Evolutionary conservation across 1,140 invertebrate genomes (phyloP).

Genomic region (Danaus plexippus): DNA sequence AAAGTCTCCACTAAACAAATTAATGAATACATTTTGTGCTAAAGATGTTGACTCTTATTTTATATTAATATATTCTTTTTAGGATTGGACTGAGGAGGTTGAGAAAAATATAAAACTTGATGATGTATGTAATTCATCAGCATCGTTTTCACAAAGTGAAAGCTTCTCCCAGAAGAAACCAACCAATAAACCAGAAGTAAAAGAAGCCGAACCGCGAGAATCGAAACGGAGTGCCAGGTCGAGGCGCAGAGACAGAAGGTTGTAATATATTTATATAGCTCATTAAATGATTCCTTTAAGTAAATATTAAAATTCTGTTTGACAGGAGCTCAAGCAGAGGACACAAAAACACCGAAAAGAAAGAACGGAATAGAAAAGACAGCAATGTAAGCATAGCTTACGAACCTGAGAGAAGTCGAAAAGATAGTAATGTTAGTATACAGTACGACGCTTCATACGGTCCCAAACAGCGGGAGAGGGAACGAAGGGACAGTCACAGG

Average conservation of each 20-base stretch:
- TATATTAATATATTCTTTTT: constrained; percentile 8
- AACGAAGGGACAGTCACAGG: constrained; percentile 56
- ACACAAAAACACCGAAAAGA: constrained; percentile 52
- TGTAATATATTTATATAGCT: constrained; percentile 11
- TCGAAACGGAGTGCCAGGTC: constrained; percentile 45
- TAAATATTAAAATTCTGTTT: constrained; percentile 4
- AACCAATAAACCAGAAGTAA: constrained; percentile 26
- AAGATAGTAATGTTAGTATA: constrained; percentile 56
- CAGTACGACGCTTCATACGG: constrained; percentile 43
- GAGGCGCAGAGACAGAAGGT: constrained; percentile 52
- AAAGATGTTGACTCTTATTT: too few relatives aligned
- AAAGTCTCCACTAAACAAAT: constrained; percentile 4
- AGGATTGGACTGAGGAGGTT: constrained; percentile 67
- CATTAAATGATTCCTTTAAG: not conserved
- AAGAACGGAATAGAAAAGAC: constrained; percentile 50
- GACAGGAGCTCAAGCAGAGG: constrained; percentile 57
- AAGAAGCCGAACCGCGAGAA: constrained; percentile 36
- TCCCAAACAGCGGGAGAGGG: constrained; percentile 45
- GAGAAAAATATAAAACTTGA: constrained; percentile 64
- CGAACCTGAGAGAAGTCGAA: constrained; percentile 45
- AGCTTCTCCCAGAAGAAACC: constrained; percentile 14
- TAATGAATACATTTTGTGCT: too few relatives aligned
- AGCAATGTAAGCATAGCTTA: constrained; percentile 50
- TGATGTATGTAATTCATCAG: constrained; percentile 48
- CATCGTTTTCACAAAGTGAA: constrained; percentile 53